phyloP scores from a whole-genome alignment of 2,113 vertebrate species.

The Salvator merianae region DNA sequence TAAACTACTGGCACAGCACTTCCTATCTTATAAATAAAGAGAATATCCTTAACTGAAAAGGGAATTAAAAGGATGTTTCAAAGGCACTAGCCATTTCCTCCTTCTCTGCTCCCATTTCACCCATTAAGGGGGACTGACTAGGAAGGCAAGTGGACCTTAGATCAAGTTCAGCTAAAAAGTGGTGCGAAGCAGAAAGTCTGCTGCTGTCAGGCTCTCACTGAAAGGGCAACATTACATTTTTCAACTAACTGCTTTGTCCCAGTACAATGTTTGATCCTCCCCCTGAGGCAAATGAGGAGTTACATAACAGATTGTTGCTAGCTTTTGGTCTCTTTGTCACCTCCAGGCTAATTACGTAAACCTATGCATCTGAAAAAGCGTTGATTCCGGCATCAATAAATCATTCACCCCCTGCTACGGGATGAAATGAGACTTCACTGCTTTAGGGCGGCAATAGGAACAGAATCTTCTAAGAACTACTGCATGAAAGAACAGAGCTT shows the following conservation, averaged over 20 bases:
- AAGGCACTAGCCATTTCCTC: neutral
- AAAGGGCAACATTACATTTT: conserved; percentile 20
- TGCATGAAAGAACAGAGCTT: neutral
- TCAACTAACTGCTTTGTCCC: conserved; percentile 24
- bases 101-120: neutral
- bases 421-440: neutral
- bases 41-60: neutral
- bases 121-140: neutral
- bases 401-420: neutral
- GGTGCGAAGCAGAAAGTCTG: neutral
- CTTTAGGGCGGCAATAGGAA: neutral
- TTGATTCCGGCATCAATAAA: conserved; percentile 26
- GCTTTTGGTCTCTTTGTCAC: conserved; percentile 32
- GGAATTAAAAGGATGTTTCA: neutral
- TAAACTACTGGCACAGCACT: neutral
- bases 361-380: conserved; percentile 25
- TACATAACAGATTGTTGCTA: conserved; percentile 24
- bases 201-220: neutral
- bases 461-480: neutral
- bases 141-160: too few relatives aligned
- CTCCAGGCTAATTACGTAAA: conserved; percentile 44
- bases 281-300: neutral
- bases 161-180: neutral
- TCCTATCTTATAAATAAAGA: neutral
- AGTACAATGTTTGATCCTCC: conserved; percentile 30